Base-by-base conservation (phyloP, 1,140 invertebrate genomes). In the Pygmarrhopalites habei region DNA sequence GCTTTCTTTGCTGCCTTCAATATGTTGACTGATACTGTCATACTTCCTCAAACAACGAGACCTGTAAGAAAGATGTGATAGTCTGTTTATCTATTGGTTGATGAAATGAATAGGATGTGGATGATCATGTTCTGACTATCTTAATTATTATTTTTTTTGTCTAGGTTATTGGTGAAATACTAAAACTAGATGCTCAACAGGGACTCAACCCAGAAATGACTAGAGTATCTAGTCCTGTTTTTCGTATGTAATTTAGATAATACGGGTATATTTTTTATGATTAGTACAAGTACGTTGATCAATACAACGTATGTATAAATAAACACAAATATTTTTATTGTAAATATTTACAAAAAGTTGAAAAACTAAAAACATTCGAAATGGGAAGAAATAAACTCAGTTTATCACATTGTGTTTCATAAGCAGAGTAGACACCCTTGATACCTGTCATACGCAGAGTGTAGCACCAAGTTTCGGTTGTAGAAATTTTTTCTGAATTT, bases 1-100 rank as follows among this genome's bases (percentile, higher is more conserved):
- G 61, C 70, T 14, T 69, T 71, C 35, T 53, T 61, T 60, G 62
- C 70, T 35, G 65, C 65, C 28, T 21, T 28, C 25, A 55, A 72
- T 53, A 55, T 72, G 35, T 7, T 72, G 1, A 60, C 53, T 21
- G 70, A 72, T 57, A 43, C 28, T 2, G 30, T 72, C 1, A 49
- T 72, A 44, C 58, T 56, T 23, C 70, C 70, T 23, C 28, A 67
- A 62, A 41, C 60, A 0, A 70, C 68, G 0, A 52, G 68, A 66
- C 26, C 44, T 2, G 70, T 72, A 58, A 60, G 49, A 26, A 25
- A 52, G 10, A 35, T 35, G 15, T 35, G 5, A 35, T 35, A 35
- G 5, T 35, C 5, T 35, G 19, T 35, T 15, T 19, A 7, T 10
- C 44, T 25, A 5, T n/a, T 19, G 44, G 19, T n/a, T 29, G 3